Base-by-base conservation (phyloP, 2,797 vertebrate species). In the Sebastes umbrosus region DNA sequence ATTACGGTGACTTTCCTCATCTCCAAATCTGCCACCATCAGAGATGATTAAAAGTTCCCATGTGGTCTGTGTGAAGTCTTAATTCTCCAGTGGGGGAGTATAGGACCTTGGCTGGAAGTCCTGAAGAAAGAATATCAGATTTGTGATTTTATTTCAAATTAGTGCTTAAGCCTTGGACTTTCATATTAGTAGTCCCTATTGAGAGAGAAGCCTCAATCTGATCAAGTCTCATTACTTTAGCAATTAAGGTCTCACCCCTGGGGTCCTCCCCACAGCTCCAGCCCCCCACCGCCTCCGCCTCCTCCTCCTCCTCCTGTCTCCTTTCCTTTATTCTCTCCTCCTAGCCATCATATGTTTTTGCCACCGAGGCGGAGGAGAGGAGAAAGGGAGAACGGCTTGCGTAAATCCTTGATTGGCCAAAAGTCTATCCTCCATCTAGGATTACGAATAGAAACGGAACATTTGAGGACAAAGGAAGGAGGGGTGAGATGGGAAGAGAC, bases 181-280 rank as follows among this genome's bases (percentile, higher is more conserved):
- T 95, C 91, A 94, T 95, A 95, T 95, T 94, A 95, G 89, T 81
- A 88, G 92, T 91, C 91, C 90, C 93, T 84, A 89, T 90, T 93
- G 94, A 92, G 94, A 91, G 85, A 90, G 86, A 93, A 88, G 89
- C 85, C 90, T 90, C 91, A 89, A 93, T 93, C 92, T 94, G 94
- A 94, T 93, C 93, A 93, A 95, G 93, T 94, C 94, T 96, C 94
- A 96, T 96, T 96, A 96, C 94, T 95, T 96, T 93, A 88, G 94
- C 95, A 96, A 96, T 96, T 95, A 96, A 95, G 93, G 91, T 93
- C 90, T 90, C 90, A 36, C 90, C 91, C 91, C 83, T 55, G 86
- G 91, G 90, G 89, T 88, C 83, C 82, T 83, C 71, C 73, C 84
- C 74, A 78, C 83, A 85, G 83, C 88, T 87, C 83, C 78, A 84